phyloP scores from a whole-genome alignment of 2,113 vertebrate species.

The Rhizomys pruinosus region DNA sequence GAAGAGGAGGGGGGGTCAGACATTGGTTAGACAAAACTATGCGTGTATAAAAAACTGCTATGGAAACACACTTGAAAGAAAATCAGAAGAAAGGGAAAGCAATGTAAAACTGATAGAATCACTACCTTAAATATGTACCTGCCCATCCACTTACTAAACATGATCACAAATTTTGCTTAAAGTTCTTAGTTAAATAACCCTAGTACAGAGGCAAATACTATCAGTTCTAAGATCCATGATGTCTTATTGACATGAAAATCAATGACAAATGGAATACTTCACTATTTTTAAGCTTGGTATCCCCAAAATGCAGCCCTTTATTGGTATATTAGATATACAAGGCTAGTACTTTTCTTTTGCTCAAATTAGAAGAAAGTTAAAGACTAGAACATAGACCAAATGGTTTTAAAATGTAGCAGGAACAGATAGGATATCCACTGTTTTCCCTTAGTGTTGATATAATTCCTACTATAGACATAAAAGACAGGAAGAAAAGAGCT shows the following conservation, averaged over 20 bases:
- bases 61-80: background rate
- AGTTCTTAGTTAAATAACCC: background rate
- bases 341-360: background rate
- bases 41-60: background rate
- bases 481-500: background rate
- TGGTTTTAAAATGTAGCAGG: background rate
- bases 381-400: background rate
- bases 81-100: background rate
- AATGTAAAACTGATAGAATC: background rate
- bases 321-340: background rate
- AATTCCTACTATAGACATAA: background rate
- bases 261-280: background rate
- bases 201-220: background rate
- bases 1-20: background rate
- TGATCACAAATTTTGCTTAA: background rate
- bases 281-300: constrained; percentile 3
- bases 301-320: background rate
- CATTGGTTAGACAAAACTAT: background rate
- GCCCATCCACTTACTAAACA: background rate
- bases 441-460: background rate
- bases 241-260: background rate
- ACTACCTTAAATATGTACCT: background rate
- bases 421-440: background rate
- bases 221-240: constrained; percentile 20
- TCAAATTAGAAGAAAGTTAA: constrained; percentile 39